Evolutionary conservation across 1,140 invertebrate genomes (phyloP).

Genomic region (Drosophila equinoxialis): DNA sequence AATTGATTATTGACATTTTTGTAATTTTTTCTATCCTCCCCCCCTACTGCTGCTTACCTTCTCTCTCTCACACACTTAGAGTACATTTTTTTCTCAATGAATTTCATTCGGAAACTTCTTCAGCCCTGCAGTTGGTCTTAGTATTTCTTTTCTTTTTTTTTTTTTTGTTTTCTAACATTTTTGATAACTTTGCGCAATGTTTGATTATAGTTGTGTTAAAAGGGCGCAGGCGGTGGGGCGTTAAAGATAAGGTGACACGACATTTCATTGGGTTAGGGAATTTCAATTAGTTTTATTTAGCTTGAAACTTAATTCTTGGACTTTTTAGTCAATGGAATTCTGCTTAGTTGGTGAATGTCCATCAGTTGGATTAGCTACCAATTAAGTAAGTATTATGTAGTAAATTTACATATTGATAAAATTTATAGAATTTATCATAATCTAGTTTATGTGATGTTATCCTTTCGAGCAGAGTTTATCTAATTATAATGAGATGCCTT

Average conservation of each 20-base stretch:
- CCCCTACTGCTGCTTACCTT: neutral
- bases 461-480: too few relatives aligned
- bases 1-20: slow-evolving; percentile 70
- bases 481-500: too few relatives aligned
- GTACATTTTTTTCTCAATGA: slow-evolving; percentile 21
- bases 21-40: slow-evolving; percentile 30
- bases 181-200: slow-evolving; percentile 15
- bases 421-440: too few relatives aligned
- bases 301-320: neutral
- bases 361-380: too few relatives aligned
- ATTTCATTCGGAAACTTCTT: slow-evolving; percentile 13
- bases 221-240: neutral
- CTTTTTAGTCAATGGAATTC: neutral
- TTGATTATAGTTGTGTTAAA: slow-evolving; percentile 12
- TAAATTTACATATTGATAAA: too few relatives aligned
- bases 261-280: slow-evolving; percentile 5
- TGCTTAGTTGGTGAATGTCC: too few relatives aligned
- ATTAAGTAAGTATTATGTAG: too few relatives aligned
- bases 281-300: slow-evolving; percentile 18
- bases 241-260: slow-evolving; percentile 8
- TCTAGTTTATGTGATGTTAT: too few relatives aligned
- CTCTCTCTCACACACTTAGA: neutral
- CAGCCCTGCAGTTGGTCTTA: neutral
- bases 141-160: neutral
- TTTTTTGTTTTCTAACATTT: neutral